Percentiles rank a stretch among this genome's conserved stretches.
Conservation (phyloP, 2,888 invertebrate genomes). For the Nymphalis urticae region DNA sequence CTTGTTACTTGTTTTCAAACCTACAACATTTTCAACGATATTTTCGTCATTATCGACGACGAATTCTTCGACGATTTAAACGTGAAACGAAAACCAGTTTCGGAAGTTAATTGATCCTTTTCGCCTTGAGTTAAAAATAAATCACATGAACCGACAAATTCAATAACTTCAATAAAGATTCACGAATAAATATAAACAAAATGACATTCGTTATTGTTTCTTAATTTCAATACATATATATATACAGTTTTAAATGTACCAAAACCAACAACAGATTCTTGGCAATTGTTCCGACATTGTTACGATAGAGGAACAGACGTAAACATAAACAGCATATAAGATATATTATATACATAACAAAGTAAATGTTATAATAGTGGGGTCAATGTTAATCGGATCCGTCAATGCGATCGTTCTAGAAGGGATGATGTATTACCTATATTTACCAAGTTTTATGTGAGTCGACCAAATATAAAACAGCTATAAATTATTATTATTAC, state of each 20-base stretch:
- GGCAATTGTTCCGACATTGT: constrained; percentile 48
- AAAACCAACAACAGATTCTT: constrained; percentile 46
- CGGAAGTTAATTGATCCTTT: constrained; percentile 36
- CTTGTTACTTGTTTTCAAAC: background rate
- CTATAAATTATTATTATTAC: too few relatives aligned
- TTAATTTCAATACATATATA: too few relatives aligned
- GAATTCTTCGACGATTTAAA: background rate
- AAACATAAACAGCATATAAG: constrained; percentile 51
- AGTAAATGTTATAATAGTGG: constrained; percentile 3
- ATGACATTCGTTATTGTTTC: too few relatives aligned
- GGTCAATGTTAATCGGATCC: constrained; percentile 1
- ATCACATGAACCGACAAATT: background rate
- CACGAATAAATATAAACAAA: background rate
- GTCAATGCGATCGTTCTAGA: constrained; percentile 2
- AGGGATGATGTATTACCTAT: background rate
- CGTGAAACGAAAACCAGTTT: constrained; percentile 52
- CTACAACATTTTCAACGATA: background rate
- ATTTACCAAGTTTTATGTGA: background rate
- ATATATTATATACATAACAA: constrained; percentile 5
- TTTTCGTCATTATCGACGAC: background rate
- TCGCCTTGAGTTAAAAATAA: constrained; percentile 31
- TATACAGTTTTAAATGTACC: constrained; percentile 36
- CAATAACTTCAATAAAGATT: background rate
- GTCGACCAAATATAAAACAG: background rate
- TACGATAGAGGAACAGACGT: constrained; percentile 49